Evolutionary conservation across 1,140 invertebrate genomes (phyloP), one percentile per base, ranked within the genome.

Genomic region (Heliothis subflexa): DNA sequence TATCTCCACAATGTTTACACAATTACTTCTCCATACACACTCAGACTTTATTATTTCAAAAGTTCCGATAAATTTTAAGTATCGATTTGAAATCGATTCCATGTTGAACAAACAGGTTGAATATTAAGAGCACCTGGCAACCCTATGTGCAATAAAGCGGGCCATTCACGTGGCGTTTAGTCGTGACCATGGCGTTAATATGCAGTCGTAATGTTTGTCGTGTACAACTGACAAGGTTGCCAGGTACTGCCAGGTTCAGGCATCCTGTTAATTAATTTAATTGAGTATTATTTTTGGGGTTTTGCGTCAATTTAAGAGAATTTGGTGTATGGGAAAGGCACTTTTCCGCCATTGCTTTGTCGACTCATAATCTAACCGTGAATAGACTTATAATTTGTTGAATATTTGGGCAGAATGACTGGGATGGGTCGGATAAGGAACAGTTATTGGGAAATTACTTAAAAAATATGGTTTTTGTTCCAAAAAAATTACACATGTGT

Each of bases 111-210:
- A 64, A 47, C n/a, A 33, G 33, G 33, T 68, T 47, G 25, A 25
- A 49, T 21, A 50, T 66, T 16, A 14, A 4, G 40, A 47, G 45
- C 62, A 47, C 62, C 33, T 21, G 72, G 13, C 57, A 75, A 18
- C 59, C 73, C 73, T 62, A 75, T 33, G 4, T 33, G 21, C 21
- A 75, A 64, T 75, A 75, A 75, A 75, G 73, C 54, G 11, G 57
- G 25, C 57, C 59, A 62, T 40, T 64, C 57, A 75, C 59, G 73
- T 54, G 59, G 59, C 73, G 73, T 33, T 28, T 25, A 75, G 47
- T 75, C 57, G 57, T 64, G 59, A 75, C 73, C 73, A 52, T 62
- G 57, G 57, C 73, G 62, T 75, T 75, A 75, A 75, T 52, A 64
- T 14, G 54, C 21, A 54, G 45, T 50, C 57, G 57, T 64, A 75